Conservation (phyloP, 2,797 vertebrate species). For the Discoglossus pictus region DNA sequence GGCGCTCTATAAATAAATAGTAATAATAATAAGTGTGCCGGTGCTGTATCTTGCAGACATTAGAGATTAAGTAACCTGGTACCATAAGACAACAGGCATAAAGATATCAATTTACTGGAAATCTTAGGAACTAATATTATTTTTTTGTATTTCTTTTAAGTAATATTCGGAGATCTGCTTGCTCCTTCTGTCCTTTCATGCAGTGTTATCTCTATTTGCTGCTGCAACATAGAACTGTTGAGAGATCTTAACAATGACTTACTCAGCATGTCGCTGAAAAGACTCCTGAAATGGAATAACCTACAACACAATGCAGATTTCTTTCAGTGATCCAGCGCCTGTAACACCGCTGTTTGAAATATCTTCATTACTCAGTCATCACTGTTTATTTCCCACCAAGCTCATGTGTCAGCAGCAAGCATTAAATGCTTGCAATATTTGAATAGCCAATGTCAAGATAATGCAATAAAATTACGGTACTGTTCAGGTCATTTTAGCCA, state of each 20-base stretch:
- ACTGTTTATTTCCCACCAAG: slow-evolving; percentile 15
- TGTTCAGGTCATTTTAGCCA: slow-evolving; percentile 44
- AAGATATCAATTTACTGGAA: no score
- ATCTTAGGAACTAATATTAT: no score
- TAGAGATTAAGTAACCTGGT: no score
- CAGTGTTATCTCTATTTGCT: neutral
- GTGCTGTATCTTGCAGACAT: no score
- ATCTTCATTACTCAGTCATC: slow-evolving; percentile 49
- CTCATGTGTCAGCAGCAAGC: slow-evolving; percentile 54
- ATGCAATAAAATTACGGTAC: slow-evolving; percentile 60
- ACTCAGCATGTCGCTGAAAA: neutral
- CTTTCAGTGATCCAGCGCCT: slow-evolving; percentile 55
- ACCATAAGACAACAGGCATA: no score
- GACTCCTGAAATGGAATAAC: slow-evolving; percentile 47
- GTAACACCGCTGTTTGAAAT: slow-evolving; percentile 36
- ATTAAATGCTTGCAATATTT: slow-evolving; percentile 22
- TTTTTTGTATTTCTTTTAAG: neutral
- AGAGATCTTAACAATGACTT: slow-evolving; percentile 25
- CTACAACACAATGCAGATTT: slow-evolving; percentile 40
- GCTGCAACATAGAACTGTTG: neutral
- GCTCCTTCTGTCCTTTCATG: slow-evolving; percentile 6
- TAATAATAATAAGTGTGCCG: no score
- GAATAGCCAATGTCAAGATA: slow-evolving; percentile 49
- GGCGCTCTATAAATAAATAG: no score
- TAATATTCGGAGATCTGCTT: neutral